Base-by-base conservation (phyloP, 1,140 invertebrate genomes). In the Dinoponera quadriceps region DNA sequence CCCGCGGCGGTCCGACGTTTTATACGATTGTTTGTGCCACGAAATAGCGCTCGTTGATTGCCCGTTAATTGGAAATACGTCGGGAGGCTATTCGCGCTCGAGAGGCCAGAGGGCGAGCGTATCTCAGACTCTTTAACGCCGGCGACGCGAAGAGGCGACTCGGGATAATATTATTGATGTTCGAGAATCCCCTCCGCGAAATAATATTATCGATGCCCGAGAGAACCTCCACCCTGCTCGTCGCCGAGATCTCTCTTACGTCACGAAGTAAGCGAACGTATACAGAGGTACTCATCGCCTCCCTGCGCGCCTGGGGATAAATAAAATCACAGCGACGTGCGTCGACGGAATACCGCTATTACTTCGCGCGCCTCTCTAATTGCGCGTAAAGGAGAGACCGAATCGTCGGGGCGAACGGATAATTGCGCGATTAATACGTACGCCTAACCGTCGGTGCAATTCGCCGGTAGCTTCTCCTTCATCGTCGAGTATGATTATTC, bases 21-120 rank as follows among this genome's bases (percentile, higher is more conserved):
- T 82, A 74, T 82, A 78, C 48, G 48, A 55, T 77, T 82, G 71
- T 82, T 82, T 65, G 73, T 51, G 14, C 48, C 51, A 49, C 72
- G 48, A 82, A 80, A 80, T 80, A 57, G 51, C 75, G 75, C 59
- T 71, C 69, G 75, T 69, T 78, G 81, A 82, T 82, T 65, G 71
- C 71, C 55, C 65, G 60, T 75, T 82, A 82, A 82, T 82, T 82
- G 81, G 51, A 82, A 82, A 82, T 82, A 82, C 33, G 48, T 77
- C 72, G 81, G 73, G 57, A 71, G 65, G 51, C 75, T 51, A 57
- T 80, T 80, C 75, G 57, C 75, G 75, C 27, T 69, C 65, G 16
- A 27, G 75, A 33, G 65, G 65, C 75, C 75, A 80, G 54, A 25
- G 75, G 65, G 51, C 75, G 69, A 22, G 27, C 63, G 75, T 80